Percentiles rank a stretch among this genome's conserved stretches.
Evolutionary conservation across 2,888 invertebrate genomes (phyloP).

Genomic region (Leptura quadrifasciata): DNA sequence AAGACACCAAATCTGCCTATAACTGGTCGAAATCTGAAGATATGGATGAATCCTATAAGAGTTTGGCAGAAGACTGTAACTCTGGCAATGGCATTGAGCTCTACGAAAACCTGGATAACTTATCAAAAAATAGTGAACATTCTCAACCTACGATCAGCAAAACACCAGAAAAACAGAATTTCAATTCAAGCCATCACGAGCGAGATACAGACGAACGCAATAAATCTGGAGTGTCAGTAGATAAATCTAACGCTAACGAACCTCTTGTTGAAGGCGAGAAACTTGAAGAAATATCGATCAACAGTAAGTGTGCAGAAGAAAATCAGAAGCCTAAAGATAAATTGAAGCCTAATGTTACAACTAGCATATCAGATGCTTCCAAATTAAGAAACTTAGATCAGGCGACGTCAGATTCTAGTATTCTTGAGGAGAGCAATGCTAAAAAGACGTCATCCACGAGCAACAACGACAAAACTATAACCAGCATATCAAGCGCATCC

Average conservation of each 20-base stretch:
- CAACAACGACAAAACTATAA: slow-evolving; percentile 21
- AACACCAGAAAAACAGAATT: not conserved
- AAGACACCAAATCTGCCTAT: not conserved
- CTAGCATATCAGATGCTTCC: slow-evolving; percentile 43
- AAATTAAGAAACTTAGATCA: slow-evolving; percentile 50
- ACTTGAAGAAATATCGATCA: not conserved
- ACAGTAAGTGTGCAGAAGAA: not conserved
- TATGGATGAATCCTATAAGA: not conserved
- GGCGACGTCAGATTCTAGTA: slow-evolving; percentile 39
- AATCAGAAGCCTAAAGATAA: not conserved
- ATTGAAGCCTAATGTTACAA: slow-evolving; percentile 16
- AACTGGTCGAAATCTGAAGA: not conserved
- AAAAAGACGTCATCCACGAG: slow-evolving; percentile 14
- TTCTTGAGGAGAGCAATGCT: slow-evolving; percentile 6
- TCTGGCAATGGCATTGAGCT: not conserved
- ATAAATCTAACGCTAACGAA: not conserved
- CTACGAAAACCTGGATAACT: not conserved
- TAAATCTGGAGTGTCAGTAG: not conserved
- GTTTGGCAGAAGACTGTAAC: not conserved
- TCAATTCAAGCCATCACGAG: not conserved
- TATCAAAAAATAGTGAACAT: not conserved
- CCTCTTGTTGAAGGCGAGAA: too few species aligned
- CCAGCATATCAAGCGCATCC: slow-evolving; percentile 52
- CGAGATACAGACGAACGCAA: not conserved
- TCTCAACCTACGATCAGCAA: not conserved